Conservation (phyloP, 2,888 invertebrate genomes). For the Blastobasis lacticolella region DNA sequence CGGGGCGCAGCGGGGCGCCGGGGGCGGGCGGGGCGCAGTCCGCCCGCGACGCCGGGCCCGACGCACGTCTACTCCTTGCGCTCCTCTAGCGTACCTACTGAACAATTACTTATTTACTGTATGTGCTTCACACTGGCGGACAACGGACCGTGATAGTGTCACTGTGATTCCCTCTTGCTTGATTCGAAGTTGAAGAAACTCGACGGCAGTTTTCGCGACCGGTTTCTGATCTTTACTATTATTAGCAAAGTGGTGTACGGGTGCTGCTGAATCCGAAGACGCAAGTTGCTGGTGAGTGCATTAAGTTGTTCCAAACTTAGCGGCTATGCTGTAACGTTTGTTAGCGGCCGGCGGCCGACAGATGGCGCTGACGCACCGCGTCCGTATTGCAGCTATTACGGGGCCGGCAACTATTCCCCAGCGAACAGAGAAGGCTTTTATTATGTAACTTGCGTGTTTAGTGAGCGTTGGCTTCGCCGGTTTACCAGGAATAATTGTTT, state of each 20-base stretch:
- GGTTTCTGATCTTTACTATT: too few species aligned
- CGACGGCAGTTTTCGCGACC: too few species aligned
- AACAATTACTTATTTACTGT: background rate
- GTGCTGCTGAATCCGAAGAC: too few species aligned
- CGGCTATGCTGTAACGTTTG: background rate
- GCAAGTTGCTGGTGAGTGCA: too few species aligned
- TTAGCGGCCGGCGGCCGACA: conserved; percentile 23
- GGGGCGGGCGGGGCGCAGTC: conserved; percentile 37
- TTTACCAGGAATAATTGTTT: too few species aligned
- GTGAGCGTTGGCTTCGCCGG: background rate
- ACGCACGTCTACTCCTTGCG: conserved; percentile 21
- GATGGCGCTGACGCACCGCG: conserved; percentile 50
- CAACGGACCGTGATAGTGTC: too few species aligned
- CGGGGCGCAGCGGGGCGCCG: conserved; percentile 13
- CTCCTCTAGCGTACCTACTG: background rate
- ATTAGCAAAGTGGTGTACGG: too few species aligned
- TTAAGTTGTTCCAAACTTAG: too few species aligned
- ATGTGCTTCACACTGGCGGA: too few species aligned
- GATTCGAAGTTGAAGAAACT: too few species aligned
- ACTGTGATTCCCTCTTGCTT: too few species aligned
- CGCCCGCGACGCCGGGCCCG: conserved; percentile 32
- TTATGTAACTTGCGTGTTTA: conserved; percentile 28
- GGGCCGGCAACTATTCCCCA: conserved; percentile 32
- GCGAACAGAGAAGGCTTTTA: conserved; percentile 19
- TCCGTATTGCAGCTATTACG: conserved; percentile 56